Evolutionary conservation across 92 coral and sea anemone genomes (phyloP).

Genomic region (Epizoanthus ramosus): DNA sequence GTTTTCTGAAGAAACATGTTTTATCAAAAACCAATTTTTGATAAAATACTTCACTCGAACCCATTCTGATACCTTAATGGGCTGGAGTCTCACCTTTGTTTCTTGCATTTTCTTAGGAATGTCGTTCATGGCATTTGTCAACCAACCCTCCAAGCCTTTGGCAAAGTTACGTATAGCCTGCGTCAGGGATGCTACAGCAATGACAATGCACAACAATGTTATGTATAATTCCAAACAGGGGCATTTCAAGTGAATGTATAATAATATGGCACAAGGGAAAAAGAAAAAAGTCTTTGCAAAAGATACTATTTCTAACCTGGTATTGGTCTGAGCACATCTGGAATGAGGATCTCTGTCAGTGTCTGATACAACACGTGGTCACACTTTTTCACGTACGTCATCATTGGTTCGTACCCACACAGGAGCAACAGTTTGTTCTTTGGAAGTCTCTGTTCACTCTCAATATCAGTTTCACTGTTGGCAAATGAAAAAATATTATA

Average conservation of each 20-base stretch:
- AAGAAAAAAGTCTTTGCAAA: no score
- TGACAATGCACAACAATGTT: not conserved
- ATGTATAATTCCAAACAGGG: not conserved
- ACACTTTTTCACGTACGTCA: conserved; percentile 82
- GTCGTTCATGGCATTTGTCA: conserved; percentile 79
- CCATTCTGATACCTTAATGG: no score
- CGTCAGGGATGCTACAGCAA: conserved; percentile 85
- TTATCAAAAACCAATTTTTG: no score
- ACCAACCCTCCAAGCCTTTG: conserved; percentile 95
- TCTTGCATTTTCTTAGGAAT: conserved; percentile 97
- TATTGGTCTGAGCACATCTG: conserved; percentile 97
- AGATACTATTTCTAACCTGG: conserved; percentile 71
- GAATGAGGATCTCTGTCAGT: conserved; percentile 92
- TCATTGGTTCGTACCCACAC: conserved; percentile 89
- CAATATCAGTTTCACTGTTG: conserved; percentile 76
- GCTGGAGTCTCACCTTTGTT: conserved; percentile 67
- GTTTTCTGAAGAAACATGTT: no score
- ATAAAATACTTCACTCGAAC: no score
- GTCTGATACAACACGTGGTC: conserved; percentile 96
- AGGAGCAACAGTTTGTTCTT: conserved; percentile 80
- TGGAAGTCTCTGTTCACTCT: conserved; percentile 87
- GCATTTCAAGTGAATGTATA: not conserved
- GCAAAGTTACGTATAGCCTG: conserved; percentile 99
- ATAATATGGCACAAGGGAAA: no score
- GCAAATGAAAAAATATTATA: not conserved